phyloP scores from a whole-genome alignment of 2,797 vertebrate species.

The Muraenolepis orangiensis region DNA sequence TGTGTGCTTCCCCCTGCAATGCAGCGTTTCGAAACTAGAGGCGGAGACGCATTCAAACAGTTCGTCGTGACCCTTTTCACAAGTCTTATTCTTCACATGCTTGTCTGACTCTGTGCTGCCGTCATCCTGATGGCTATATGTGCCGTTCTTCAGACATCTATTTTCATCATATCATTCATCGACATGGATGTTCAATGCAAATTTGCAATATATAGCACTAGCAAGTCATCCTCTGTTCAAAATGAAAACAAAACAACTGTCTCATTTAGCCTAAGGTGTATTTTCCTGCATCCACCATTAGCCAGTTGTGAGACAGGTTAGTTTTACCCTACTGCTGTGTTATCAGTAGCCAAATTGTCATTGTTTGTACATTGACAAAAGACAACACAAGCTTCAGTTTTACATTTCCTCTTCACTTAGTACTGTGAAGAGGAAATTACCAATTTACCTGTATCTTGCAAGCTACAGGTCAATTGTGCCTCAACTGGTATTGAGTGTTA shows the following conservation, averaged over 20 bases:
- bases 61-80: conserved; percentile 54
- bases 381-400: not conserved
- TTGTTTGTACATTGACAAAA: not conserved
- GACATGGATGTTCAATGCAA: not conserved
- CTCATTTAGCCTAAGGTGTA: no score
- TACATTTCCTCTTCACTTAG: not conserved
- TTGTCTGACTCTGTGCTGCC: conserved; percentile 18
- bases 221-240: not conserved
- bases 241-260: not conserved
- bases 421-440: no score
- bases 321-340: no score
- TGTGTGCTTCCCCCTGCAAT: conserved; percentile 68
- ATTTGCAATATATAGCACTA: not conserved
- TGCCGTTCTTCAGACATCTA: not conserved
- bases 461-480: not conserved
- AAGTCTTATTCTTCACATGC: conserved; percentile 17
- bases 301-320: no score
- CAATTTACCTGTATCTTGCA: not conserved
- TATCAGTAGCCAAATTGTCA: not conserved
- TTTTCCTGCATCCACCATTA: not conserved
- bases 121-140: not conserved
- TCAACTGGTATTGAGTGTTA: not conserved
- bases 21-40: conserved; percentile 62
- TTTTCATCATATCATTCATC: no score
- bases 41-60: conserved; percentile 48